These are phyloP conservation scores for Halictus rubicundus DNA, from an alignment of 1,140 invertebrate genomes.

Conservation along the genomic window DNA sequence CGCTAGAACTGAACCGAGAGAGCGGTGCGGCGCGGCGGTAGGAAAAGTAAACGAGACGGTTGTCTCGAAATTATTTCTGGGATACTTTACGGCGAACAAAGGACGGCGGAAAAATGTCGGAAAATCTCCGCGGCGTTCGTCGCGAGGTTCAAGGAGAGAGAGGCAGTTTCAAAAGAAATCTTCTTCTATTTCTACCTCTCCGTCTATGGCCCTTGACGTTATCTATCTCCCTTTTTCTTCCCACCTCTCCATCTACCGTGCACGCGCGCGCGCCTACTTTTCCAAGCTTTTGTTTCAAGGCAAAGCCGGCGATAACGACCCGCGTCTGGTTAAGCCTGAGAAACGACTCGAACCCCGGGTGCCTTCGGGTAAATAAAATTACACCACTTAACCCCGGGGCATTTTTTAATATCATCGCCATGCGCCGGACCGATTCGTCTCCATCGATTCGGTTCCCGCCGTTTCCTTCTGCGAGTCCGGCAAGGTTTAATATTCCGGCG, in stretches of 20 bases:
- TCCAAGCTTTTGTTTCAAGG: conserved; percentile 51
- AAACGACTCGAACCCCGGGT: conserved; percentile 38
- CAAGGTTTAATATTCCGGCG: conserved; percentile 19
- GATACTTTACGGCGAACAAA: conserved; percentile 16
- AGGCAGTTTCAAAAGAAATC: conserved; percentile 18
- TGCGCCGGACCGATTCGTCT: not conserved
- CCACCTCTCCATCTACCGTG: not conserved
- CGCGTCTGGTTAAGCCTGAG: conserved; percentile 43
- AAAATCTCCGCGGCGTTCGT: conserved; percentile 12
- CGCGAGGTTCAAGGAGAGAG: not conserved
- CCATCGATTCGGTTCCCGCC: conserved; percentile 25
- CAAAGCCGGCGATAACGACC: conserved; percentile 57
- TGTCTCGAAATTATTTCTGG: conserved; percentile 14
- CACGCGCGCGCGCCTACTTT: conserved; percentile 15
- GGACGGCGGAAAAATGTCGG: conserved; percentile 2
- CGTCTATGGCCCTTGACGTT: conserved; percentile 26
- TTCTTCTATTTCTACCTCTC: conserved; percentile 18
- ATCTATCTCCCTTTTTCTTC: conserved; percentile 47
- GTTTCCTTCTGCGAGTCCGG: not conserved
- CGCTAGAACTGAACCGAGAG: not conserved
- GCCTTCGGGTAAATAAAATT: conserved; percentile 51
- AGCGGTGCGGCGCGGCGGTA: no score
- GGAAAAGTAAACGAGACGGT: conserved; percentile 10
- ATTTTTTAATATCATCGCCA: conserved; percentile 26
- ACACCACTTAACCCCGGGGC: conserved; percentile 27